Evolutionary conservation across 2,113 vertebrate species (phyloP).

Genomic region (Peromyscus maniculatus): DNA sequence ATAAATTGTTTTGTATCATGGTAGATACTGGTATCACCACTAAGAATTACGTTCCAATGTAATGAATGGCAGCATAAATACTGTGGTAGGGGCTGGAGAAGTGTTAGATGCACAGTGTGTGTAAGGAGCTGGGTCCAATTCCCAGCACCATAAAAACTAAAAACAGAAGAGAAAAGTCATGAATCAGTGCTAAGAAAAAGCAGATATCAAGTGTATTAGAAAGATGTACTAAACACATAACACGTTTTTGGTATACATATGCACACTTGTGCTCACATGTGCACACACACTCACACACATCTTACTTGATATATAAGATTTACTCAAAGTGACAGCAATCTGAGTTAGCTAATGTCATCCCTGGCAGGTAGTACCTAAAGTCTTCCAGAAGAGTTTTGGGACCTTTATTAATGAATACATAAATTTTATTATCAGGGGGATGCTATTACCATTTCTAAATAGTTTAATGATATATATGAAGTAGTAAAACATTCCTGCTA

Average conservation of each 20-base stretch:
- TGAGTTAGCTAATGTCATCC: not conserved
- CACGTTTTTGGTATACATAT: not conserved
- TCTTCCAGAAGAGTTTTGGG: not conserved
- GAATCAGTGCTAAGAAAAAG: not conserved
- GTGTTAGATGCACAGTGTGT: too few species aligned
- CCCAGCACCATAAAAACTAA: not conserved
- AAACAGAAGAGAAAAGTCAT: not conserved
- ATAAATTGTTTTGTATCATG: not conserved
- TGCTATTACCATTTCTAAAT: not conserved
- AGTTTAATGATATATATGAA: not conserved
- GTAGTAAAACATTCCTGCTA: not conserved
- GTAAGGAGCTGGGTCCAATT: not conserved
- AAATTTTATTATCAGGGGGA: slow-evolving; percentile 35
- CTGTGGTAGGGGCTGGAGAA: not conserved
- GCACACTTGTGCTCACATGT: not conserved
- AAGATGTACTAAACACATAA: not conserved
- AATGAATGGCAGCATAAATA: not conserved
- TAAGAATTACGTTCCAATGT: not conserved
- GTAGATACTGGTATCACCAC: not conserved
- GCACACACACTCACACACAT: not conserved
- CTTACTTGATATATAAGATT: not conserved
- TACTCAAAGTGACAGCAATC: not conserved
- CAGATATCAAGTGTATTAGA: not conserved
- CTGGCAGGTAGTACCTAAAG: not conserved
- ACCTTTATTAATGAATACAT: not conserved